A percentile compares a stretch with the other conserved stretches of the same genome.
Evolutionary conservation across 2,888 invertebrate species (phyloP).

Genomic region (Himalopsyche japonica): DNA sequence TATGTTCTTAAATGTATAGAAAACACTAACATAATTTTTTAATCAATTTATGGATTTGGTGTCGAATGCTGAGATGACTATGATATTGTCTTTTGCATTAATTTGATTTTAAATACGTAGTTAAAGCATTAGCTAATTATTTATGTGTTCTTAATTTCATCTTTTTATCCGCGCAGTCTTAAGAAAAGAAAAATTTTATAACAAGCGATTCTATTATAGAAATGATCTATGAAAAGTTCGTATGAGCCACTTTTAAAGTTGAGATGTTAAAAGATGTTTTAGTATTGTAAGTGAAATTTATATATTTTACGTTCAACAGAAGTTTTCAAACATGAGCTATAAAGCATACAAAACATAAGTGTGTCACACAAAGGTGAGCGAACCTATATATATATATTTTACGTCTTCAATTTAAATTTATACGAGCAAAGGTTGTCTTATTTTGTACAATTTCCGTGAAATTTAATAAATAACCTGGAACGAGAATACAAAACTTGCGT

Average conservation of each 20-base stretch:
- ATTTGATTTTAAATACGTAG: too few relatives aligned
- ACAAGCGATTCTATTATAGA: too few relatives aligned
- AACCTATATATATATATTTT: neutral
- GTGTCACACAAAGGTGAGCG: neutral
- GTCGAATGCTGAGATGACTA: too few relatives aligned
- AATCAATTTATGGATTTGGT: too few relatives aligned
- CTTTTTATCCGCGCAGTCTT: too few relatives aligned
- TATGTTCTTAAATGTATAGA: too few relatives aligned
- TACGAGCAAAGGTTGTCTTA: neutral
- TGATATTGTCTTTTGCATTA: too few relatives aligned
- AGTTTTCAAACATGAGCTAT: neutral
- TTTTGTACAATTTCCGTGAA: neutral
- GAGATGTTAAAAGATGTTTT: neutral
- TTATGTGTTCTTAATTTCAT: too few relatives aligned
- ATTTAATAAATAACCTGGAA: neutral
- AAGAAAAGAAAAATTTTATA: too few relatives aligned
- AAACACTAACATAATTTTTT: too few relatives aligned
- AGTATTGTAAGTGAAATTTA: neutral
- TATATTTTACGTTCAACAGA: neutral
- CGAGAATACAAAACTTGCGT: neutral
- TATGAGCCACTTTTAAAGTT: neutral
- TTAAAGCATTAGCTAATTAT: too few relatives aligned
- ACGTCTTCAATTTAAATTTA: neutral
- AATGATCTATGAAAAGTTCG: too few relatives aligned
- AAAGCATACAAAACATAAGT: neutral